These are phyloP conservation scores for Thumatha senex DNA, from an alignment of 2,888 invertebrate species.

Conservation along the genomic window DNA sequence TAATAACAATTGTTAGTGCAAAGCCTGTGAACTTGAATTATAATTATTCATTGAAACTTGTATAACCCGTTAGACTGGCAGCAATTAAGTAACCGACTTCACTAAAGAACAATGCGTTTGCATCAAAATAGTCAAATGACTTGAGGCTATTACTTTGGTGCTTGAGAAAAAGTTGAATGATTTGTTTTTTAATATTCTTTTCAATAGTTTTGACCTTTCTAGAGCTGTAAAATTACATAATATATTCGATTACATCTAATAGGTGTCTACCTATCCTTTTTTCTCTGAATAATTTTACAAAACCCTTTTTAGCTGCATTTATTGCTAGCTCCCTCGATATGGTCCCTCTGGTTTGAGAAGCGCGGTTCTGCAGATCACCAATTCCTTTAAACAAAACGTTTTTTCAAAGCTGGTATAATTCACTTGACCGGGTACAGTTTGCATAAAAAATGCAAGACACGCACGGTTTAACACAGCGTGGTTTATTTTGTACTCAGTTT, in stretches of 20 bases:
- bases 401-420: slow-evolving; percentile 16
- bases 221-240: not conserved
- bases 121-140: slow-evolving; percentile 13
- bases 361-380: too few species aligned
- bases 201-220: not conserved
- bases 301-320: too few species aligned
- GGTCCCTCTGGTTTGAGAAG: too few species aligned
- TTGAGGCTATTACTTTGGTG: slow-evolving; percentile 15
- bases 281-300: too few species aligned
- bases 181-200: not conserved
- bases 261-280: too few species aligned
- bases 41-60: slow-evolving; percentile 46
- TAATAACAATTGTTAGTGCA: slow-evolving; percentile 33
- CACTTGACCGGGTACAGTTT: slow-evolving; percentile 29
- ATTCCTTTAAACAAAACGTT: not conserved
- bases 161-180: slow-evolving; percentile 8
- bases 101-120: slow-evolving; percentile 22
- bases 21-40: slow-evolving; percentile 44
- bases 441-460: slow-evolving; percentile 32
- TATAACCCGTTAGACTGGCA: slow-evolving; percentile 38
- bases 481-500: slow-evolving; percentile 30
- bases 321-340: too few species aligned
- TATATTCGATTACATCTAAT: too few species aligned
- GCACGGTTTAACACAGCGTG: slow-evolving; percentile 29
- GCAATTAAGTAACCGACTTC: slow-evolving; percentile 32